phyloP scores from a whole-genome alignment of 2,113 vertebrate species.

The Rhadina sibilatrix region DNA sequence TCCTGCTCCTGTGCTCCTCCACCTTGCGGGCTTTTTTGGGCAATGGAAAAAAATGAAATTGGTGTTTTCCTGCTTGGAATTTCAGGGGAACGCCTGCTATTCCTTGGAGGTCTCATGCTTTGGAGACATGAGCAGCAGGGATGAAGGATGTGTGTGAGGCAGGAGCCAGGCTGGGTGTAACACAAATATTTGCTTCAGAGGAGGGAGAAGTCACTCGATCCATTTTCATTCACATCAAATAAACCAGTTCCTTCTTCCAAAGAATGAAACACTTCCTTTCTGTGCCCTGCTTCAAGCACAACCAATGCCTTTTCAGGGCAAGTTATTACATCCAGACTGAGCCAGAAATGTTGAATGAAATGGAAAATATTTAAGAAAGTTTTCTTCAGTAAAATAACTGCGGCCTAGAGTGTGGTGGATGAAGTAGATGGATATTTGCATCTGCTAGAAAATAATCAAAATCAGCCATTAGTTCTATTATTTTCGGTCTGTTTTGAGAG shows the following conservation, averaged over 20 bases:
- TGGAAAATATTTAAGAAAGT: conserved; percentile 9
- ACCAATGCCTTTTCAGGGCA: neutral
- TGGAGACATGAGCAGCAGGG: neutral
- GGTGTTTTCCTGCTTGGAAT: neutral
- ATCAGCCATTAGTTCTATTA: neutral
- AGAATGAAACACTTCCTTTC: neutral
- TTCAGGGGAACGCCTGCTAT: neutral
- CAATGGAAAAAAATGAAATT: neutral
- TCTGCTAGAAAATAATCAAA: neutral
- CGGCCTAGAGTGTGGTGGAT: neutral
- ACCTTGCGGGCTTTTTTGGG: neutral
- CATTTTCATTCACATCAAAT: neutral
- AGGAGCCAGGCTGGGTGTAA: neutral
- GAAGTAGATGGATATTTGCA: neutral
- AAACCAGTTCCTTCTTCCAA: neutral
- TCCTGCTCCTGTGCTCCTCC: neutral
- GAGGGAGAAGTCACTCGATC: neutral
- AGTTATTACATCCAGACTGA: neutral
- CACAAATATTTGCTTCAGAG: neutral
- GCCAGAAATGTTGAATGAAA: neutral
- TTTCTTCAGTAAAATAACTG: neutral
- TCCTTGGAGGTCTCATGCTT: neutral
- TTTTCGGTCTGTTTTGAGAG: neutral
- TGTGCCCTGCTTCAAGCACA: neutral
- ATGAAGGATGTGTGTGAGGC: neutral